phyloP scores from a whole-genome alignment of 2,888 invertebrate genomes.

The Apamea crenata region DNA sequence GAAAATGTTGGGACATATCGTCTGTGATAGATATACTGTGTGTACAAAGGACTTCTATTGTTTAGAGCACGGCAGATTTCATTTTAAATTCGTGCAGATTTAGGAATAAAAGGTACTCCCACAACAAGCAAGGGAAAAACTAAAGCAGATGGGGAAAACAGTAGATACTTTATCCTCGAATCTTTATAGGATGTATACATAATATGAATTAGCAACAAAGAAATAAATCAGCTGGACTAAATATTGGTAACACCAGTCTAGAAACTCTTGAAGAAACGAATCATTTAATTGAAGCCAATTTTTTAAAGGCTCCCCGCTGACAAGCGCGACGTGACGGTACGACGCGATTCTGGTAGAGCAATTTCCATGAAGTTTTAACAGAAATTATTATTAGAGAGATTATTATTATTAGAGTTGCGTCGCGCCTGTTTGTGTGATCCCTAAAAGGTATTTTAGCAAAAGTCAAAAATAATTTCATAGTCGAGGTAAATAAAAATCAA shows the following conservation, averaged over 20 bases:
- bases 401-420: no score
- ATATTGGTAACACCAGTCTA: neutral
- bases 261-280: no score
- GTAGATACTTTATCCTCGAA: neutral
- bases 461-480: neutral
- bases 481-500: neutral
- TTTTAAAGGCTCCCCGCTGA: neutral
- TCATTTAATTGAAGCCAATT: neutral
- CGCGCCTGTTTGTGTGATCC: no score
- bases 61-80: constrained; percentile 49
- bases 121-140: neutral
- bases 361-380: no score
- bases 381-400: no score
- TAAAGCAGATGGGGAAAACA: neutral
- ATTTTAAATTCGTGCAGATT: constrained; percentile 49
- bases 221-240: neutral
- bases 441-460: neutral
- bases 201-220: neutral
- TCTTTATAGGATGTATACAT: neutral
- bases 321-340: neutral
- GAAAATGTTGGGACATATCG: constrained; percentile 68
- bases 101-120: constrained; percentile 6
- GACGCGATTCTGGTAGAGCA: neutral
- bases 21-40: constrained; percentile 63
- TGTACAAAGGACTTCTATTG: constrained; percentile 51